phyloP scores from a whole-genome alignment of 1,140 invertebrate species.

The Goniozus legneri region DNA sequence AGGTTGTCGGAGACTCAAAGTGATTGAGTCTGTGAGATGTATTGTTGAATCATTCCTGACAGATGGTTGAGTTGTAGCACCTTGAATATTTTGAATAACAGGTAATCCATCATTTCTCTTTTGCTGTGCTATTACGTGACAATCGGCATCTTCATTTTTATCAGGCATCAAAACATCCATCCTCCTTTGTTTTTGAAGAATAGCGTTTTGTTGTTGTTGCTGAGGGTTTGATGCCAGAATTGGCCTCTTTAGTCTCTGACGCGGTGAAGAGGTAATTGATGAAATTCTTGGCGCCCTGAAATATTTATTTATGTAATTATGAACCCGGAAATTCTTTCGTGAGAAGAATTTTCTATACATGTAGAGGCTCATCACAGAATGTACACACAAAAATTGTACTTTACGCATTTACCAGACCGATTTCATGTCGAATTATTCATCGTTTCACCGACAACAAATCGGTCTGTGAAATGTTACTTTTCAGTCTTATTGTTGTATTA shows the following conservation, averaged over 20 bases:
- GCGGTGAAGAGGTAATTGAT: conserved; percentile 25
- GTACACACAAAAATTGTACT: neutral
- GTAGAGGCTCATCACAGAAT: neutral
- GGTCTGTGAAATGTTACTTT: too few relatives aligned
- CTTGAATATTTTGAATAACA: conserved; percentile 71
- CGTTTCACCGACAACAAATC: too few relatives aligned
- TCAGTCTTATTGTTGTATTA: too few relatives aligned
- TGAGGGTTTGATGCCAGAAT: conserved; percentile 27
- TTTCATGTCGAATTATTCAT: too few relatives aligned
- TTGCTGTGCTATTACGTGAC: conserved; percentile 67
- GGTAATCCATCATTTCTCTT: conserved; percentile 69
- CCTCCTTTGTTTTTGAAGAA: conserved; percentile 45
- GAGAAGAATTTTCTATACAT: neutral
- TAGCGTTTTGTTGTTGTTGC: conserved; percentile 23
- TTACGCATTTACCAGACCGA: too few relatives aligned
- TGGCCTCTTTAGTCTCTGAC: conserved; percentile 43
- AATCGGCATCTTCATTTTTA: conserved; percentile 61
- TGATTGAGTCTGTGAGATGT: conserved; percentile 63
- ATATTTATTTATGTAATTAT: too few relatives aligned
- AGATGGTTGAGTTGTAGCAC: conserved; percentile 47
- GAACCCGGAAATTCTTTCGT: neutral
- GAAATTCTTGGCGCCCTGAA: conserved; percentile 36
- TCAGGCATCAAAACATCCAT: conserved; percentile 58
- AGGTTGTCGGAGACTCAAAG: conserved; percentile 62
- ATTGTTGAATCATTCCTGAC: conserved; percentile 58